These are phyloP conservation scores for Drosophila pullipes DNA, from an alignment of 2,888 invertebrate species.

Conservation along the genomic window DNA sequence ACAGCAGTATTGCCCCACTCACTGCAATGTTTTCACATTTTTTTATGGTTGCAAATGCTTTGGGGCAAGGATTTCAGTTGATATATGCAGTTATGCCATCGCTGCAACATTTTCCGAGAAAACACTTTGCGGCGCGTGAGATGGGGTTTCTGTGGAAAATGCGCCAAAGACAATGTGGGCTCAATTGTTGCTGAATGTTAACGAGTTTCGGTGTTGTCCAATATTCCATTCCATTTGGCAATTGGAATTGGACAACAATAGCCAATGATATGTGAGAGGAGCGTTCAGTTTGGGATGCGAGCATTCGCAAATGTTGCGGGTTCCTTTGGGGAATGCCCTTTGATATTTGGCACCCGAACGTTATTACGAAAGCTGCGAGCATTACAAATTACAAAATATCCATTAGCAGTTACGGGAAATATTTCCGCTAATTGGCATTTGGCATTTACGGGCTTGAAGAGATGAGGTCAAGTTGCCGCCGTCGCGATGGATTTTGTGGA, in stretches of 20 bases:
- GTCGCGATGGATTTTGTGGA: not conserved
- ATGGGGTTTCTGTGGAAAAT: not conserved
- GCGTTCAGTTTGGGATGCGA: slow-evolving; percentile 4
- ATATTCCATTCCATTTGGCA: slow-evolving; percentile 14
- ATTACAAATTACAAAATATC: slow-evolving; percentile 61
- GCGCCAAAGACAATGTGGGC: not conserved
- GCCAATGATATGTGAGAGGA: slow-evolving; percentile 13
- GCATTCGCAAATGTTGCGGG: not conserved
- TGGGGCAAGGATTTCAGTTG: not conserved
- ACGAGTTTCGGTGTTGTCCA: slow-evolving; percentile 22
- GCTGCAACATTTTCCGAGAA: not conserved
- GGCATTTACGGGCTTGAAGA: slow-evolving; percentile 40
- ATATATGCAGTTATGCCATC: slow-evolving; percentile 8
- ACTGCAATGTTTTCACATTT: not conserved
- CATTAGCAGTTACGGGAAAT: slow-evolving; percentile 67
- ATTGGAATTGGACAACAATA: not conserved
- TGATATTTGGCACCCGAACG: slow-evolving; percentile 30
- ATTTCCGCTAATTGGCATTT: slow-evolving; percentile 72
- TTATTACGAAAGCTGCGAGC: slow-evolving; percentile 5
- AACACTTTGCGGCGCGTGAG: not conserved
- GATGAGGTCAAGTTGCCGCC: not conserved
- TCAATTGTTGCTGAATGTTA: slow-evolving; percentile 22
- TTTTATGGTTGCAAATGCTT: not conserved
- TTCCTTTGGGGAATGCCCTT: slow-evolving; percentile 22
- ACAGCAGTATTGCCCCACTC: not conserved